phyloP scores from a whole-genome alignment of 2,797 vertebrate genomes.

The Steatocranus sp. region DNA sequence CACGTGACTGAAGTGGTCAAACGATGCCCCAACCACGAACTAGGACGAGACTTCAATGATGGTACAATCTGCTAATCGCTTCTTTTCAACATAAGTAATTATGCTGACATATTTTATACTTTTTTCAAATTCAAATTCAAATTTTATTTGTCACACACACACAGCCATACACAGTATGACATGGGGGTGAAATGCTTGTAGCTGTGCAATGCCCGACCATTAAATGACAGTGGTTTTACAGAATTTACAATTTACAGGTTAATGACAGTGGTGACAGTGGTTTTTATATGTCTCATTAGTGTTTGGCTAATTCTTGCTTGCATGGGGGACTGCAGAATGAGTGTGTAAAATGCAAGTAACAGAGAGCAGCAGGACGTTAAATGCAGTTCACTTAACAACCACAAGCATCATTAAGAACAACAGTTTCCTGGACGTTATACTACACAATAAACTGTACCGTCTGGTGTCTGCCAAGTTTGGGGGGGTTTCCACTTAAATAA shows the following conservation, averaged over 20 bases:
- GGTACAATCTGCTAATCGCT: slow-evolving; percentile 61
- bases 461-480: not conserved
- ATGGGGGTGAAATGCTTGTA: no score
- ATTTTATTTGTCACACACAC: no score
- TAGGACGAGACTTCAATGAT: slow-evolving; percentile 94
- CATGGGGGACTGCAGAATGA: not conserved
- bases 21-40: slow-evolving; percentile 96
- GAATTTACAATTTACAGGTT: no score
- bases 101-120: not conserved
- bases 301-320: not conserved
- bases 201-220: no score
- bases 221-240: no score
- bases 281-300: not conserved
- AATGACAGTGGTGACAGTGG: no score
- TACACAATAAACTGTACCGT: not conserved
- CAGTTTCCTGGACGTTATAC: not conserved
- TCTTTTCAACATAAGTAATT: not conserved
- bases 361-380: not conserved
- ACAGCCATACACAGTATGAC: no score
- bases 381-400: not conserved
- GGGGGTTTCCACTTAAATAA: not conserved
- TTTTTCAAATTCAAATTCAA: no score
- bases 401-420: not conserved
- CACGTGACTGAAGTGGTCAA: slow-evolving; percentile 98
- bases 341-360: not conserved